Evolutionary conservation across 2,797 vertebrate genomes (phyloP), one percentile per base, ranked within the genome.

Genomic region (Heliangelus exortis): DNA sequence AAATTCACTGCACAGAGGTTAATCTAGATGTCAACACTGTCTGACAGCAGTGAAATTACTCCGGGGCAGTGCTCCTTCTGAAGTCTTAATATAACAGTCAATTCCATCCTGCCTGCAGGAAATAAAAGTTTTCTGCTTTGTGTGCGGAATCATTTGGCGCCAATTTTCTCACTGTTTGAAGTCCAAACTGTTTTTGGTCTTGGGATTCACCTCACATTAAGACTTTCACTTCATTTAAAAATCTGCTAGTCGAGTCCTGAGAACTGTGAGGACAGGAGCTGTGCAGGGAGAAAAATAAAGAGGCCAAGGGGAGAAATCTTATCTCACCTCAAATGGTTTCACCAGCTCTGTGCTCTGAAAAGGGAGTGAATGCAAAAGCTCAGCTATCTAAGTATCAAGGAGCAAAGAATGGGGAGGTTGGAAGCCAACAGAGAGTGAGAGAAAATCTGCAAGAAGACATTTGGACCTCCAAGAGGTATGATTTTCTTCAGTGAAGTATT

Each of bases 21-120:
- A 99, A 99, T 98, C 98, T 98, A 98, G 98, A 98, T 98, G 98
- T 98, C 98, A 98, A 96, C 98, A 91, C 97, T 97, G 98, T 97
- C 98, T 98, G 98, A 98, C 97, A 98, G 98, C 97, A 94, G 95
- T 97, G 95, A 98, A 98, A 98, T 98, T 97, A 98, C 98, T 98
- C 97, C 90, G 18, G 98, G 98, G 97, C 97, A 98, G 98, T 97
- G 97, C 97, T 97, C 95, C 91, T 97, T 97, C 97, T 97, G 97
- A 98, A 98, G 98, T 97, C 98, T 97, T 98, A 98, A 98, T 98
- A 97, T 96, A 97, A 97, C 97, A 97, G 97, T 98, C 98, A 98
- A 98, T 98, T 97, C 97, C 97, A 97, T 96, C 97, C 96, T 96
- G 96, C 96, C 97, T 97, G 87, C 94, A 98, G 98, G 95, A 98